A percentile compares a stretch with the other conserved stretches of the same genome.
phyloP scores from a whole-genome alignment of 2,113 vertebrate species.

The Rostratula benghalensis region DNA sequence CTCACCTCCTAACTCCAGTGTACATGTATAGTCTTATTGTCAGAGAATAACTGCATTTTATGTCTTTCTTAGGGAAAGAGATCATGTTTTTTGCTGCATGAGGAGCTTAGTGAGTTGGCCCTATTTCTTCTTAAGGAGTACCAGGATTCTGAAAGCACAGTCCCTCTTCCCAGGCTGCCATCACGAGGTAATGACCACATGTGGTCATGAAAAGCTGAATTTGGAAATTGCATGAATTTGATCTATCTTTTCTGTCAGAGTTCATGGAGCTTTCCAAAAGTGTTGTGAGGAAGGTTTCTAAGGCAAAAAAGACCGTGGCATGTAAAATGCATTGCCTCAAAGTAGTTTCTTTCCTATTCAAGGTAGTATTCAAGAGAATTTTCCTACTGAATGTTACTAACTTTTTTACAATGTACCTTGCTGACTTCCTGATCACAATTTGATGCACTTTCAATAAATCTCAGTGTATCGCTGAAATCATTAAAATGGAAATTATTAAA shows the following conservation, averaged over 20 bases:
- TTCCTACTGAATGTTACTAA: background rate
- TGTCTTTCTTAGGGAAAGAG: background rate
- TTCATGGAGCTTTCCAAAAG: background rate
- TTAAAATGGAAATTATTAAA: background rate
- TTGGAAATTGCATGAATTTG: background rate
- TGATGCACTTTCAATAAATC: background rate
- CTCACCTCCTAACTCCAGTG: background rate
- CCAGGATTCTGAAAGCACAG: background rate
- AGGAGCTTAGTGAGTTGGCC: background rate
- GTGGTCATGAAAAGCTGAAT: background rate
- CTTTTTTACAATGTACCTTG: background rate
- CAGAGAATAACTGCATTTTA: background rate
- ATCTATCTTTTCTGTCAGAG: background rate
- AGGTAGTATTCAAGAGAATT: background rate
- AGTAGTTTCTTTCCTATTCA: background rate
- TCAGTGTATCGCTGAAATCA: background rate
- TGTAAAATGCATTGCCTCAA: background rate
- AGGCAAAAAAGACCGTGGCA: background rate
- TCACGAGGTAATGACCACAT: background rate
- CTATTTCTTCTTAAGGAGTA: background rate
- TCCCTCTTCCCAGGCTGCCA: background rate
- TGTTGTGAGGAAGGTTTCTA: background rate
- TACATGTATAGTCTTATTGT: background rate
- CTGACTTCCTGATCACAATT: background rate
- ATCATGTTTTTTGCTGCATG: background rate